Conservation (phyloP, 2,888 invertebrate species). For the Ypsolopha sequella region DNA sequence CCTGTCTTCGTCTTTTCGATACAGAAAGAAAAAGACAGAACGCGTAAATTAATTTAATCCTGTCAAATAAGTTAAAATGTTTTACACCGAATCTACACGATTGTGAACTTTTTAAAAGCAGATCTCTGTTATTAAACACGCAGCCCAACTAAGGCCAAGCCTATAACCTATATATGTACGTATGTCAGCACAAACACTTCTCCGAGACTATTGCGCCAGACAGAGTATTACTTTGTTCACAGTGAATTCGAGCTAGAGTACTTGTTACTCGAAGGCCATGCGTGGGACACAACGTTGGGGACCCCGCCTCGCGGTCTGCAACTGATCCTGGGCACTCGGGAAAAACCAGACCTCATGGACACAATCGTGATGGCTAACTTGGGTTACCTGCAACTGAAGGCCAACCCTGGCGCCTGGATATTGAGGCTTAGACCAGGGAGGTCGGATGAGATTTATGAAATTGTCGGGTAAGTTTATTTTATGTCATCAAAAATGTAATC, state of each 20-base stretch:
- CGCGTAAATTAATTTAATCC: no score
- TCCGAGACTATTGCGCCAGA: neutral
- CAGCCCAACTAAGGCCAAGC: no score
- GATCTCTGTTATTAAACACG: no score
- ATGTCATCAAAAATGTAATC: neutral
- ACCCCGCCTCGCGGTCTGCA: slow-evolving; percentile 98
- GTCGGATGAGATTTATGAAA: slow-evolving; percentile 95
- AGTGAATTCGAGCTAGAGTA: slow-evolving; percentile 98
- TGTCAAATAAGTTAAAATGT: no score
- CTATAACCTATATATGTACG: no score
- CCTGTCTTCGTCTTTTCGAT: no score
- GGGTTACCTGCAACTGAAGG: slow-evolving; percentile 96
- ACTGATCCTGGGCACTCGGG: slow-evolving; percentile 89
- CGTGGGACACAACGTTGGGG: slow-evolving; percentile 91
- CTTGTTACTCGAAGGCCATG: slow-evolving; percentile 93
- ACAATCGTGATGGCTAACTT: slow-evolving; percentile 99
- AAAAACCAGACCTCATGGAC: slow-evolving; percentile 85
- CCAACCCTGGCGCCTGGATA: slow-evolving; percentile 97
- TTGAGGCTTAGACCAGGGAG: slow-evolving; percentile 91
- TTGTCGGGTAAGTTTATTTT: slow-evolving; percentile 72
- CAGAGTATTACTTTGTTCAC: slow-evolving; percentile 8
- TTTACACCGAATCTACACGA: no score
- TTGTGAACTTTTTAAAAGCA: no score
- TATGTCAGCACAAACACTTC: no score
- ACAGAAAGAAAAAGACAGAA: no score